A percentile compares a stretch with the other conserved stretches of the same genome.
These are phyloP conservation scores for Orthonychiurus folsomi DNA, from an alignment of 2,888 invertebrate species.

Conservation along the genomic window DNA sequence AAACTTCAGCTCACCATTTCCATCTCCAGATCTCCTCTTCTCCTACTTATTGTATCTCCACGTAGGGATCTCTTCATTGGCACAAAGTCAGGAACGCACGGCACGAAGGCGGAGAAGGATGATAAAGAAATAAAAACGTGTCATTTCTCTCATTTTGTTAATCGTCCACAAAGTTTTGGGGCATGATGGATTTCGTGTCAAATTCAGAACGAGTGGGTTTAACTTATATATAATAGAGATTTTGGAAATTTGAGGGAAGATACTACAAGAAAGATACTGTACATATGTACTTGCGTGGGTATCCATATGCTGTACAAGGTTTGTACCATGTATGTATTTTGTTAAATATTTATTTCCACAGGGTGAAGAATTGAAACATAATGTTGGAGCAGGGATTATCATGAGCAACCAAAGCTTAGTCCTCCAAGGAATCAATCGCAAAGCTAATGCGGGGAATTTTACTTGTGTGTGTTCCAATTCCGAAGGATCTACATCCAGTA, in stretches of 20 bases:
- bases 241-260: neutral
- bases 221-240: neutral
- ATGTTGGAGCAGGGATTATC: slow-evolving; percentile 71
- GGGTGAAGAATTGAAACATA: slow-evolving; percentile 77
- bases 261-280: no score
- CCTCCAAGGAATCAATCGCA: slow-evolving; percentile 64
- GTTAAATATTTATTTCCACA: slow-evolving; percentile 44
- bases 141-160: slow-evolving; percentile 40
- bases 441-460: slow-evolving; percentile 70
- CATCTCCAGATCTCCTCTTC: no score
- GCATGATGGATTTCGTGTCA: slow-evolving; percentile 3
- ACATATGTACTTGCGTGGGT: no score
- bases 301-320: no score
- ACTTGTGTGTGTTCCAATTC: slow-evolving; percentile 82
- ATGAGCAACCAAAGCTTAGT: slow-evolving; percentile 78
- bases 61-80: neutral
- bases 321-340: no score
- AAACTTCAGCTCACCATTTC: no score
- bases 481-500: slow-evolving; percentile 79
- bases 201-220: neutral
- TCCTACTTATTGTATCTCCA: no score
- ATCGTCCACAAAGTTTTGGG: slow-evolving; percentile 27
- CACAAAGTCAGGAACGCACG: neutral
- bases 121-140: slow-evolving; percentile 27
- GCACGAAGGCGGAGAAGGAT: neutral